Evolutionary conservation across 2,797 vertebrate species (phyloP).

Genomic region (Coracias cyanogaster): DNA sequence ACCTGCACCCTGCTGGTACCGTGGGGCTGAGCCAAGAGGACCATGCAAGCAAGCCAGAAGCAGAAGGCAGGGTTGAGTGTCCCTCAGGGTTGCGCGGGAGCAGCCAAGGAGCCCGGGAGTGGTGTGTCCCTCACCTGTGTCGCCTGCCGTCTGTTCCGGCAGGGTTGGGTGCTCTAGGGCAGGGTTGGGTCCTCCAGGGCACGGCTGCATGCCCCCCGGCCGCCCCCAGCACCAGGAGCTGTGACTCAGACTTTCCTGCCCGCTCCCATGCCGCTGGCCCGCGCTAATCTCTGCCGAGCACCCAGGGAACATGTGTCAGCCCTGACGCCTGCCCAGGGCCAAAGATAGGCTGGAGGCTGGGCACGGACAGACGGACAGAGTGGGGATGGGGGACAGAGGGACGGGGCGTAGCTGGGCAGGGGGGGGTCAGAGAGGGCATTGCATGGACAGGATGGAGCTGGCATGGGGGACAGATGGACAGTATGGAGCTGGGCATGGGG

Average conservation of each 20-base stretch:
- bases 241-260: slow-evolving; percentile 47
- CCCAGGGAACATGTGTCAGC: slow-evolving; percentile 9
- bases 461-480: too few species aligned
- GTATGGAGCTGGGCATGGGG: too few species aligned
- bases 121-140: background rate
- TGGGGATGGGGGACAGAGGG: background rate
- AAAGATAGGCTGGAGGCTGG: slow-evolving; percentile 12
- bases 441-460: background rate
- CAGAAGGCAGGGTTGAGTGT: background rate
- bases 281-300: slow-evolving; percentile 4
- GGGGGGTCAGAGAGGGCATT: background rate
- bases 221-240: background rate
- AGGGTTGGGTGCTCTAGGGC: background rate
- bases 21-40: background rate
- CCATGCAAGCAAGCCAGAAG: background rate
- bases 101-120: background rate
- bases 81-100: background rate
- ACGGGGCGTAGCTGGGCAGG: too few species aligned
- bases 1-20: background rate
- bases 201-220: background rate
- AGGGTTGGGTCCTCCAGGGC: background rate
- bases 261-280: background rate
- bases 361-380: background rate
- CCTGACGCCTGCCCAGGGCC: background rate
- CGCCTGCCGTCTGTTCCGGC: background rate